Conservation (phyloP, 1,140 invertebrate species). For the Kradibia gibbosae region DNA sequence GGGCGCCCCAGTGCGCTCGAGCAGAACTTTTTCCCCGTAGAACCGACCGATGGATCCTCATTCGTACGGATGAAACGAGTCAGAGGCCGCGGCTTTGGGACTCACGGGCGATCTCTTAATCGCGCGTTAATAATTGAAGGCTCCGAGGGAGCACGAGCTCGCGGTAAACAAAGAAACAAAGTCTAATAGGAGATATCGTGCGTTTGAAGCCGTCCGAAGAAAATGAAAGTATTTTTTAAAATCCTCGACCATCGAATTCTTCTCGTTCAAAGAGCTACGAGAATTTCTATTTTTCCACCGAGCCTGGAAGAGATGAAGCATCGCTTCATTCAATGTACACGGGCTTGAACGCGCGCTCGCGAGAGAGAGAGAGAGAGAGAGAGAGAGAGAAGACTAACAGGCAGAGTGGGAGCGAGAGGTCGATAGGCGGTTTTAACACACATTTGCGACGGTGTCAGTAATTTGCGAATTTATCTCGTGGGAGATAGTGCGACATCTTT, state of each 20-base stretch:
- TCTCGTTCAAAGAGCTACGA: background rate
- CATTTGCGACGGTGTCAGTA: conserved; percentile 21
- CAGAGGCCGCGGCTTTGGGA: background rate
- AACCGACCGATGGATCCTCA: background rate
- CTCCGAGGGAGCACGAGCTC: no score
- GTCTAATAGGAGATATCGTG: background rate
- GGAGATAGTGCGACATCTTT: conserved; percentile 43
- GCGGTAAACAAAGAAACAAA: background rate
- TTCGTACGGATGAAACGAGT: background rate
- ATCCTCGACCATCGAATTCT: background rate
- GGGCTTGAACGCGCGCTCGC: background rate
- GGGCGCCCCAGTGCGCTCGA: background rate
- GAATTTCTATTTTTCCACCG: conserved; percentile 13
- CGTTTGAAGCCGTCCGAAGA: background rate
- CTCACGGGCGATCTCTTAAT: background rate
- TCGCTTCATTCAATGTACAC: no score
- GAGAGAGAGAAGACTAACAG: background rate
- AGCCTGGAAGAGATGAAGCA: background rate
- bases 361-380: background rate
- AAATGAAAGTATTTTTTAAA: background rate
- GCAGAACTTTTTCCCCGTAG: background rate
- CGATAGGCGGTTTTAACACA: background rate
- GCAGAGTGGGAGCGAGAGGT: background rate
- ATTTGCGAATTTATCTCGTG: conserved; percentile 48
- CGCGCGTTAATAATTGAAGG: background rate